Percentiles rank a stretch among this genome's conserved stretches.
phyloP scores from a whole-genome alignment of 2,113 vertebrate genomes.

The Prochilodus magdalenae region DNA sequence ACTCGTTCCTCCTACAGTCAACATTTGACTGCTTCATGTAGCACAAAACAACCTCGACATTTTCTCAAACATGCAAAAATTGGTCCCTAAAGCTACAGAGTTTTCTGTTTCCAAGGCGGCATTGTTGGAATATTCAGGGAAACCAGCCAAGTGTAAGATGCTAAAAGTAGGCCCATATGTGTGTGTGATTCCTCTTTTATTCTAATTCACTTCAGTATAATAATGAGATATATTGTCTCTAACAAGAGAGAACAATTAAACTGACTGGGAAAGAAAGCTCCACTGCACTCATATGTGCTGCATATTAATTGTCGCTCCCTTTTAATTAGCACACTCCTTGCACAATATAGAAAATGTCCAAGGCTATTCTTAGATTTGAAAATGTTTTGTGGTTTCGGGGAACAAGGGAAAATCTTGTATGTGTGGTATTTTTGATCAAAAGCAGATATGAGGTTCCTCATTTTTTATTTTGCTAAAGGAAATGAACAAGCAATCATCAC shows the following conservation, averaged over 20 bases:
- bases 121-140: constrained; percentile 20
- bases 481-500: neutral
- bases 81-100: neutral
- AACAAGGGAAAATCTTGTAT: neutral
- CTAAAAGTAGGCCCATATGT: constrained; percentile 37
- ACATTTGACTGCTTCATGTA: neutral
- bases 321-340: constrained; percentile 40
- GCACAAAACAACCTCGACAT: neutral
- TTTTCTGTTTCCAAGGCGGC: constrained; percentile 39
- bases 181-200: constrained; percentile 9
- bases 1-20: neutral
- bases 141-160: constrained; percentile 29
- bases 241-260: constrained; percentile 55
- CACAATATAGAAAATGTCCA: constrained; percentile 13
- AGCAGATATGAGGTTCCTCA: neutral
- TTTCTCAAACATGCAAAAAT: constrained; percentile 20
- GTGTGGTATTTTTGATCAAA: neutral
- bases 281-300: constrained; percentile 29
- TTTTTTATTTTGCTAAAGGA: neutral
- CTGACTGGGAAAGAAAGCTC: constrained; percentile 38
- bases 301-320: constrained; percentile 23
- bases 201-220: constrained; percentile 36
- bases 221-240: constrained; percentile 49
- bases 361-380: constrained; percentile 5
- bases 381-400: neutral